Percentiles rank a stretch among this genome's conserved stretches.
Evolutionary conservation across 2,888 invertebrate species (phyloP).

Genomic region (Caenorhabditis zanzibari): DNA sequence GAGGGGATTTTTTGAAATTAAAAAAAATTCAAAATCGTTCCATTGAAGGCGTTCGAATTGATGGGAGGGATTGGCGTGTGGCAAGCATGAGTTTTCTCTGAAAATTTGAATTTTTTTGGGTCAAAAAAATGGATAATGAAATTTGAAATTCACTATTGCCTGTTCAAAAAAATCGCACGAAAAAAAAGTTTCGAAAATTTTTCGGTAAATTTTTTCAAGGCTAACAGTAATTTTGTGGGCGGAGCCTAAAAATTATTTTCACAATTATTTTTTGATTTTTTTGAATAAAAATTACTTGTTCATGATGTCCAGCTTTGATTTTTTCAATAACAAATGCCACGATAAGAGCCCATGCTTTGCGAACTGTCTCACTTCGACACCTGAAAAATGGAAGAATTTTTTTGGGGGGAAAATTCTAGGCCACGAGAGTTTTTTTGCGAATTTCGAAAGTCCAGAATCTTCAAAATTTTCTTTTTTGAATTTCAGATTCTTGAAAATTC

Average conservation of each 20-base stretch:
- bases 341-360: slow-evolving; percentile 82
- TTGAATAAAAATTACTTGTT: slow-evolving; percentile 78
- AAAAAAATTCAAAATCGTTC: slow-evolving; percentile 52
- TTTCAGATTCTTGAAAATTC: no score
- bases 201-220: no score
- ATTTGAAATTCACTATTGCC: no score
- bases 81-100: slow-evolving; percentile 81
- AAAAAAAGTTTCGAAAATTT: no score
- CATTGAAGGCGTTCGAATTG: slow-evolving; percentile 66
- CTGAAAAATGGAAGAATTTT: slow-evolving; percentile 52
- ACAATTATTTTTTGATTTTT: neutral
- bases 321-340: slow-evolving; percentile 82
- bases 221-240: no score
- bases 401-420: neutral
- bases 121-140: no score
- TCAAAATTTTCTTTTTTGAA: no score
- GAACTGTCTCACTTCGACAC: slow-evolving; percentile 78
- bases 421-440: neutral
- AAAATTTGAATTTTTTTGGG: slow-evolving; percentile 30
- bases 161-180: no score
- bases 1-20: no score
- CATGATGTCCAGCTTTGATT: slow-evolving; percentile 82
- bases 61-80: slow-evolving; percentile 76
- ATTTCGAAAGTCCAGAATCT: no score
- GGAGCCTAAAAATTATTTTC: no score